A percentile compares a stretch with the other conserved stretches of the same genome.
Evolutionary conservation across 2,888 invertebrate species (phyloP).

Genomic region (Syrphus vitripennis): DNA sequence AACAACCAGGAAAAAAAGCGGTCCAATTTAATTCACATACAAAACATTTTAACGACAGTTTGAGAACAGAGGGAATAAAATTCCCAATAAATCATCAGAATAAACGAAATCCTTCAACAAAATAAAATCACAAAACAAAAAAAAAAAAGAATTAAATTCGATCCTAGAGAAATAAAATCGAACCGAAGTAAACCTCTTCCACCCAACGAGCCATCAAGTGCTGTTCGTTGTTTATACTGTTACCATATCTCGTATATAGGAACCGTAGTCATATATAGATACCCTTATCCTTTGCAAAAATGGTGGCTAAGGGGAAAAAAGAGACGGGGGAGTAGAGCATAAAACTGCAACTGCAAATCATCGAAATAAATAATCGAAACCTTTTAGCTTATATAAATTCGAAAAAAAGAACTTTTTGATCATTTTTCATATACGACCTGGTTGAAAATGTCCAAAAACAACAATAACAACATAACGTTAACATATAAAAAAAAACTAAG

Average conservation of each 20-base stretch:
- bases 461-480: constrained; percentile 33
- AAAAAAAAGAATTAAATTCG: not conserved
- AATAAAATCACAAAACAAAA: constrained; percentile 4
- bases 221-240: not conserved
- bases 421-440: constrained; percentile 69
- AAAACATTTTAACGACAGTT: constrained; percentile 72
- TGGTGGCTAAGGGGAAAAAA: not conserved
- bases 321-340: no score
- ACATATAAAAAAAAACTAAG: not conserved
- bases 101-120: constrained; percentile 36
- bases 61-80: constrained; percentile 71
- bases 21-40: constrained; percentile 68
- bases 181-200: constrained; percentile 27
- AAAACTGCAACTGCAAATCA: constrained; percentile 56
- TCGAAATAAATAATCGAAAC: constrained; percentile 70
- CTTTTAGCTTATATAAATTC: constrained; percentile 68
- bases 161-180: constrained; percentile 17
- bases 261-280: not conserved
- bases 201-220: not conserved
- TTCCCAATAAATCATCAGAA: constrained; percentile 68
- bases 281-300: not conserved
- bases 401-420: constrained; percentile 53
- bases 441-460: constrained; percentile 36
- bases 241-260: not conserved
- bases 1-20: constrained; percentile 4